Percentiles rank a stretch among this genome's conserved stretches.
These are phyloP conservation scores for Glaucopsyche alexis DNA, from an alignment of 2,888 invertebrate genomes.

Conservation along the genomic window DNA sequence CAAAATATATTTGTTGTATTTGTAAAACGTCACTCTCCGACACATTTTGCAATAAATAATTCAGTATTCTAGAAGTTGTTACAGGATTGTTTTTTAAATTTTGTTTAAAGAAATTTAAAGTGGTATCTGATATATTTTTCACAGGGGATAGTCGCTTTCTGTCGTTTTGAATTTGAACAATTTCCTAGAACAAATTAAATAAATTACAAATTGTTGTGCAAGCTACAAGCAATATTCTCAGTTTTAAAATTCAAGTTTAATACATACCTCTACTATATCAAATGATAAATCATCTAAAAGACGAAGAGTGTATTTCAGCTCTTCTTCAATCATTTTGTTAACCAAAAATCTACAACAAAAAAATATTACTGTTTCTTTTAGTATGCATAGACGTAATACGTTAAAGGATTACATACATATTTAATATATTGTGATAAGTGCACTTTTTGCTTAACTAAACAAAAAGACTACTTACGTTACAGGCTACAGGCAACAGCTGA, in stretches of 20 bases:
- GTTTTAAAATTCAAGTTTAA: not conserved
- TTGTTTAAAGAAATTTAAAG: constrained; percentile 62
- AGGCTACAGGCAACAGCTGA: too few relatives aligned
- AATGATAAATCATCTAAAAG: constrained; percentile 62
- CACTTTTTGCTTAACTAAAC: not conserved
- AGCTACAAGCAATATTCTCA: not conserved
- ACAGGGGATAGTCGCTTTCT: constrained; percentile 55
- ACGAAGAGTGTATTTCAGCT: constrained; percentile 64
- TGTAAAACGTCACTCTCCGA: constrained; percentile 47
- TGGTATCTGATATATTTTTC: constrained; percentile 54
- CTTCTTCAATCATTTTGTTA: constrained; percentile 63
- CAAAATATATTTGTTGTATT: constrained; percentile 61
- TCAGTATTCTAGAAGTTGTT: constrained; percentile 57
- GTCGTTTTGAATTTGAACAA: constrained; percentile 58
- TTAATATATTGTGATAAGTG: not conserved
- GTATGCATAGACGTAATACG: not conserved
- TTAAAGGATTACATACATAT: not conserved
- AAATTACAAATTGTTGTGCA: not conserved
- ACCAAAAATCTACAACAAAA: not conserved
- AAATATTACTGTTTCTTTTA: not conserved
- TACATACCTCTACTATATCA: constrained; percentile 62
- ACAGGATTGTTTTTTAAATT: constrained; percentile 71
- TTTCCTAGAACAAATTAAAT: constrained; percentile 54
- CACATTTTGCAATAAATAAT: constrained; percentile 54
- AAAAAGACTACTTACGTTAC: not conserved